phyloP scores from a whole-genome alignment of 2,797 vertebrate genomes.

The Catamblyrhynchus diadema region DNA sequence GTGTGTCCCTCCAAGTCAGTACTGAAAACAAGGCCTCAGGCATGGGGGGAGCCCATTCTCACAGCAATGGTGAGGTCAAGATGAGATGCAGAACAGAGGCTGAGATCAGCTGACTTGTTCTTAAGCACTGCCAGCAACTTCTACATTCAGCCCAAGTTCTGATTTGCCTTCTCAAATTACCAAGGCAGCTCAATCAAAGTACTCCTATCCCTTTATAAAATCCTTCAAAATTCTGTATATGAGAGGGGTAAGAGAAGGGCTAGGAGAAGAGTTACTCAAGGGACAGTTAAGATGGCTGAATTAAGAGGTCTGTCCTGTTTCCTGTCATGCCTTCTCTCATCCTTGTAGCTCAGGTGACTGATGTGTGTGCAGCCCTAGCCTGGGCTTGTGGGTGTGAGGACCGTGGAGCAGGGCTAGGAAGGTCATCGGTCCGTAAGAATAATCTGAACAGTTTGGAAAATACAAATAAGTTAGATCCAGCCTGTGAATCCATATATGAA shows the following conservation, averaged over 20 bases:
- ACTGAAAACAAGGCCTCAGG: background rate
- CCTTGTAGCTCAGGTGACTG: fast-evolving
- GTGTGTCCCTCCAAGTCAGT: background rate
- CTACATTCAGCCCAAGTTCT: background rate
- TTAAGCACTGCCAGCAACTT: background rate
- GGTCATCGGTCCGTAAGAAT: fast-evolving
- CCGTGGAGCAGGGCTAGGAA: background rate
- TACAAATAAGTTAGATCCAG: background rate
- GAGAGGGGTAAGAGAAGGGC: background rate
- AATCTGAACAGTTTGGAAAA: background rate
- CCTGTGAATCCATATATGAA: background rate
- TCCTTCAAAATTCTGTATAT: background rate
- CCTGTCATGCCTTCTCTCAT: background rate
- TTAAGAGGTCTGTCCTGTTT: background rate
- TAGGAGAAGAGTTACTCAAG: background rate
- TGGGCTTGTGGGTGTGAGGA: background rate
- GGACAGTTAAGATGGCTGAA: background rate
- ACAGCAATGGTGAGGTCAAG: fast-evolving
- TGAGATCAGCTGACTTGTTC: background rate
- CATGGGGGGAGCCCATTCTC: background rate
- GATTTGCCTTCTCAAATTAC: conserved; percentile 1
- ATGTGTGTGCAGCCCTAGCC: background rate
- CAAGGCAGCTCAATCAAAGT: background rate
- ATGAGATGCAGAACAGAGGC: background rate
- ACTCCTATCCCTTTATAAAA: background rate